phyloP scores from a whole-genome alignment of 2,113 vertebrate species.

The Guaruba guarouba region DNA sequence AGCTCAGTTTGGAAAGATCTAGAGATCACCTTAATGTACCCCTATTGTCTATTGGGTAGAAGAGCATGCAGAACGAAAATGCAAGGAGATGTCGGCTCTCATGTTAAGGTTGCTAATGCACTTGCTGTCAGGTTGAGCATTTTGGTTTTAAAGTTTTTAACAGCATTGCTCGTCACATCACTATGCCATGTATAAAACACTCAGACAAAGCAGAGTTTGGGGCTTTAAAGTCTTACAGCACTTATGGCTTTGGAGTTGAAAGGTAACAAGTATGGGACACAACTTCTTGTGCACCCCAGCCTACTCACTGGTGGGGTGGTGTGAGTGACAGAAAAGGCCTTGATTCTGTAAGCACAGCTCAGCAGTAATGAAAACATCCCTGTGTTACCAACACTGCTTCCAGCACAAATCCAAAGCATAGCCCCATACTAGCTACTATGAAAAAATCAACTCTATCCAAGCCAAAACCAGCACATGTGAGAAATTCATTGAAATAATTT shows the following conservation, averaged over 20 bases:
- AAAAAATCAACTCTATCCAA: background rate
- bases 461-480: background rate
- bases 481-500: background rate
- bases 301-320: background rate
- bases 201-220: background rate
- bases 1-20: background rate
- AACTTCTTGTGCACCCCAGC: background rate
- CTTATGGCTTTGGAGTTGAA: background rate
- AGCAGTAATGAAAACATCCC: background rate
- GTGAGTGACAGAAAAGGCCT: background rate
- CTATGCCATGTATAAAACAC: background rate
- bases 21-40: background rate
- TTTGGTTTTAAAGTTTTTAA: background rate
- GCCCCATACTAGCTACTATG: background rate
- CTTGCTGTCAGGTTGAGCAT: background rate
- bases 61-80: background rate
- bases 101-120: background rate
- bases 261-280: background rate
- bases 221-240: background rate
- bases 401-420: background rate
- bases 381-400: background rate
- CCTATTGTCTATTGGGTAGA: background rate
- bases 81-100: background rate
- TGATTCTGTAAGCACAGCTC: background rate
- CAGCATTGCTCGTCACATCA: background rate